Evolutionary conservation across 2,113 vertebrate species (phyloP).

Genomic region (Upupa epops): DNA sequence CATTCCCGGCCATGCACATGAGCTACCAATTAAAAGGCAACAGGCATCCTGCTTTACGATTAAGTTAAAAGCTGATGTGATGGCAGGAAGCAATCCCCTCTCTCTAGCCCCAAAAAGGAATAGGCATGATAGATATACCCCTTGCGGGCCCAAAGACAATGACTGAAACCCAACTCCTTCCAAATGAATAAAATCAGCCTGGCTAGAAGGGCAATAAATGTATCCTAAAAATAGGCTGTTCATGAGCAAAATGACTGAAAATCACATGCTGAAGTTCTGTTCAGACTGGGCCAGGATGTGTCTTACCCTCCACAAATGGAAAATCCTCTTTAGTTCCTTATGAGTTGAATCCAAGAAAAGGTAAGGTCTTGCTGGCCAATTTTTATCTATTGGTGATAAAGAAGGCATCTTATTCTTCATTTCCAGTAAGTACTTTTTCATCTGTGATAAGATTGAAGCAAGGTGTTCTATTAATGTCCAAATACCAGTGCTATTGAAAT

Average conservation of each 20-base stretch:
- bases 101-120: neutral
- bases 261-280: neutral
- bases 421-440: conserved; percentile 94
- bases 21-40: neutral
- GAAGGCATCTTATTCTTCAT: conserved; percentile 90
- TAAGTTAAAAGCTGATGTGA: neutral
- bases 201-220: neutral
- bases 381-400: conserved; percentile 93
- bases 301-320: conserved; percentile 95
- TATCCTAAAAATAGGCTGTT: neutral
- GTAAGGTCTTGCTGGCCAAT: conserved; percentile 89
- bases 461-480: neutral
- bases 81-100: neutral
- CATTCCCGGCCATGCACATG: neutral
- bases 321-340: conserved; percentile 88
- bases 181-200: neutral
- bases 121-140: neutral
- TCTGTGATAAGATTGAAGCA: conserved; percentile 74
- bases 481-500: neutral
- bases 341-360: conserved; percentile 90
- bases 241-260: neutral
- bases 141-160: neutral
- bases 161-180: neutral
- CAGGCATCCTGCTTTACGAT: neutral
- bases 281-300: neutral